Evolutionary conservation across 1,140 invertebrate genomes (phyloP), one percentile per base, ranked within the genome.

Genomic region (Tribolium castaneum): DNA sequence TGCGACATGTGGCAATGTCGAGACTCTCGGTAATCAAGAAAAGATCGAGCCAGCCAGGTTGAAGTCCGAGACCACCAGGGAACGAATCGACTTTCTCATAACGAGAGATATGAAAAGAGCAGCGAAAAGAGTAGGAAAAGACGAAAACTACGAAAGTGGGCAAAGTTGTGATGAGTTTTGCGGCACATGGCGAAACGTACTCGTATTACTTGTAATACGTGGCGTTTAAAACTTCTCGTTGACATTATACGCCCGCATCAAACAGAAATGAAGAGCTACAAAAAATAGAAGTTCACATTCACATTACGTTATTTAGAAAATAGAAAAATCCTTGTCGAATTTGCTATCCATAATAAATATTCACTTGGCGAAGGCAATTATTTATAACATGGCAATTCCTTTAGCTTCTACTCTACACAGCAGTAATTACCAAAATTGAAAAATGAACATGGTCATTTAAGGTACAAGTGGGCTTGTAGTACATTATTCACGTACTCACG

Each of bases 111-210:
- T 66, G 59, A 66, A 66, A 66, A 66, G 30, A 12, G 59, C 59
- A 66, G 12, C 59, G 59, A 14, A 30, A 35, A 10, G 59, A 30
- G 59, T 14, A 30, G 12, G 34, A 66, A 30, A 66, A 66, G 13
- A 66, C 3, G 30, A 66, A 34, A 66, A 66, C 10, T 66, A 35
- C 25, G 30, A 66, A 59, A 35, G 59, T 13, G 14, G 13, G 25
- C 25, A 34, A 73, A 73, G 71, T 73, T 73, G 14, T 22, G 52
- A 73, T 73, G 50, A 52, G 71, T 73, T 73, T 50, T 49, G 54
- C 39, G 70, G 45, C 71, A 72, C 45, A 72, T 35, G 70, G 19
- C 6, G 39, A 72, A 50, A 72, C 45, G 50, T 72, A 72, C 49
- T 72, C 45, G 22, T 72, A 72, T 50, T 50, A 50, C 19, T 72